Percentiles rank a stretch among this genome's conserved stretches.
Evolutionary conservation across 2,888 invertebrate genomes (phyloP).

Genomic region (Machimus atricapillus): DNA sequence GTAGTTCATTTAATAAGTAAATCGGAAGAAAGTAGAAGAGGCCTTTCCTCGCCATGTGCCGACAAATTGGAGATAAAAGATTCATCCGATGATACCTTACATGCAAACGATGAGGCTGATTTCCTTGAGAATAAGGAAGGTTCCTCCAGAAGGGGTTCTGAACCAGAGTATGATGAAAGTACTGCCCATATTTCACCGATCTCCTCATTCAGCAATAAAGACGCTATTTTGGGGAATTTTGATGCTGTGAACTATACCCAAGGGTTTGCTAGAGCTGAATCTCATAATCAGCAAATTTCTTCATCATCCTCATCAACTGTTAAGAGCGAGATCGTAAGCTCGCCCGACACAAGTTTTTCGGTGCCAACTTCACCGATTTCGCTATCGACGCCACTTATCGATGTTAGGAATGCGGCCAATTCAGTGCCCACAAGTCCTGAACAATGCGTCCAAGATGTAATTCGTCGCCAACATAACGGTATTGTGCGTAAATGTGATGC

Average conservation of each 20-base stretch:
- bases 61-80: constrained; percentile 55
- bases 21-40: constrained; percentile 43
- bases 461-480: constrained; percentile 64
- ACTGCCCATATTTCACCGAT: constrained; percentile 51
- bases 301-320: constrained; percentile 62
- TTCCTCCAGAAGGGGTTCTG: constrained; percentile 48
- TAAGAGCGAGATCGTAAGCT: constrained; percentile 52
- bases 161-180: constrained; percentile 48
- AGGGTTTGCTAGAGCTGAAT: neutral
- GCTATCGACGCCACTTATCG: constrained; percentile 61
- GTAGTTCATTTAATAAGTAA: constrained; percentile 54
- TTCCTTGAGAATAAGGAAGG: constrained; percentile 33
- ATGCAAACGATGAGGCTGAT: constrained; percentile 42
- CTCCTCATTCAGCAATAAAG: constrained; percentile 49
- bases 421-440: constrained; percentile 77
- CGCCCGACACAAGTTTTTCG: constrained; percentile 57
- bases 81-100: constrained; percentile 49
- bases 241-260: neutral
- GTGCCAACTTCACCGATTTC: constrained; percentile 65
- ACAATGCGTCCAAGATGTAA: constrained; percentile 56
- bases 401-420: constrained; percentile 63
- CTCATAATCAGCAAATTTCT: constrained; percentile 46
- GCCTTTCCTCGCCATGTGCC: constrained; percentile 45
- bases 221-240: neutral
- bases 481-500: constrained; percentile 65